Evolutionary conservation across 1,140 invertebrate genomes (phyloP), one percentile per base, ranked within the genome.

Genomic region (Brachionus asplanchnoidis): DNA sequence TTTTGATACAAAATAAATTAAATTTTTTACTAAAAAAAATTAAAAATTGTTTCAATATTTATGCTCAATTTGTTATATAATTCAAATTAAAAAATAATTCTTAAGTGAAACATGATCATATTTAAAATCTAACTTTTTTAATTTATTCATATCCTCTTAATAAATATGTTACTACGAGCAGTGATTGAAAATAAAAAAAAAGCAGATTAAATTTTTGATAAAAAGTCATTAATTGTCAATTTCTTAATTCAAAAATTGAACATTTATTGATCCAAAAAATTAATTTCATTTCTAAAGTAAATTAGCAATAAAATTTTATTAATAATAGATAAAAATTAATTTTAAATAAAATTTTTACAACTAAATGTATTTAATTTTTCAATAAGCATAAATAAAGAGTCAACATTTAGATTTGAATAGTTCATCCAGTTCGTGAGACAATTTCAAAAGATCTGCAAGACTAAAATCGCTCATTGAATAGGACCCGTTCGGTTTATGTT

Each of bases 391-490:
- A 77, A 50, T 28, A 44, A 50, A n/a, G 11, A 9, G 3, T 50
- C 11, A 77, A 50, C 32, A 50, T 77, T 12, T 46, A 26, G 32
- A 20, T n/a, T 42, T 73, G 17, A 77, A 77, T 23, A 77, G 50
- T 77, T 77, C 73, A 28, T 26, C 46, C 9, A 77, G 23, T 12
- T 77, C 73, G 46, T 77, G 42, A 11, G 73, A 77, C 14, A 77
- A 26, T 28, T 77, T 77, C 26, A 77, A 77, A 50, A 77, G 23
- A 77, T 77, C 73, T 5, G 73, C 42, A 11, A 77, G 26, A 77
- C 46, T 77, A 77, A 77, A 77, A 77, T 77, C 42, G 11, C n/a
- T 36, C 17, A 50, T 44, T 75, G 70, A 75, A 75, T 75, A 75
- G 40, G 70, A 50, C 12, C 73, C 73, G 28, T 77, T 77, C 11